A percentile compares a stretch with the other conserved stretches of the same genome.
Evolutionary conservation across 2,888 invertebrate species (phyloP).

Genomic region (Drosophila formosana): DNA sequence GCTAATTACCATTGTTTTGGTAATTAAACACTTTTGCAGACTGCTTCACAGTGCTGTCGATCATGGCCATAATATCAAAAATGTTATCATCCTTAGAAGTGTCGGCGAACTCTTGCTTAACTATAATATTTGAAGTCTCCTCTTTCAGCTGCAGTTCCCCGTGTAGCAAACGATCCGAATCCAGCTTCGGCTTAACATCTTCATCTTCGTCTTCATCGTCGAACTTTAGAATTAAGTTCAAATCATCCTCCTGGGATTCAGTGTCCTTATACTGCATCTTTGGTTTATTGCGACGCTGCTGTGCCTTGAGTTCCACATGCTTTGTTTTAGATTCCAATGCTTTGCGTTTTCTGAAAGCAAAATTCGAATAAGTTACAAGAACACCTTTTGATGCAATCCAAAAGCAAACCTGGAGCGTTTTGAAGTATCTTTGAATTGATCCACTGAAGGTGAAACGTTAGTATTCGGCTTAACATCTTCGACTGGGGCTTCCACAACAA

Average conservation of each 20-base stretch:
- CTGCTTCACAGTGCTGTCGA: neutral
- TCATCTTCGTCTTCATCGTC: neutral
- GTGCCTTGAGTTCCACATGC: conserved; percentile 62
- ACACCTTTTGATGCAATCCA: neutral
- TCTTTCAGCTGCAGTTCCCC: neutral
- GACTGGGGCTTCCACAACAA: neutral
- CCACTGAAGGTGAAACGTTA: neutral
- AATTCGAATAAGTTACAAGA: neutral
- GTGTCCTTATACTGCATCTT: conserved; percentile 73
- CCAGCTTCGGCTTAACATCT: neutral
- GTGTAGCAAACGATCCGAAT: neutral
- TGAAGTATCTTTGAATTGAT: conserved; percentile 1
- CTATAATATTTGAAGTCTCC: neutral
- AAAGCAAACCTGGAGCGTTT: conserved; percentile 29
- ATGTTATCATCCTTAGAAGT: conserved; percentile 6
- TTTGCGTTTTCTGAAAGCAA: conserved; percentile 73
- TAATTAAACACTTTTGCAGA: neutral
- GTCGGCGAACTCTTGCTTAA: neutral
- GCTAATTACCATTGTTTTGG: conserved; percentile 2
- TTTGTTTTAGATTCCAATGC: conserved; percentile 53
- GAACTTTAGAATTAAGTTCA: conserved; percentile 7
- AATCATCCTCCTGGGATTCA: conserved; percentile 71
- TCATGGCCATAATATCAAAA: conserved; percentile 29
- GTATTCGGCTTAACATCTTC: neutral
- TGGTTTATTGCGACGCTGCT: conserved; percentile 50